Evolutionary conservation across 2,113 vertebrate genomes (phyloP).

Genomic region (Neodon shergylaensis): DNA sequence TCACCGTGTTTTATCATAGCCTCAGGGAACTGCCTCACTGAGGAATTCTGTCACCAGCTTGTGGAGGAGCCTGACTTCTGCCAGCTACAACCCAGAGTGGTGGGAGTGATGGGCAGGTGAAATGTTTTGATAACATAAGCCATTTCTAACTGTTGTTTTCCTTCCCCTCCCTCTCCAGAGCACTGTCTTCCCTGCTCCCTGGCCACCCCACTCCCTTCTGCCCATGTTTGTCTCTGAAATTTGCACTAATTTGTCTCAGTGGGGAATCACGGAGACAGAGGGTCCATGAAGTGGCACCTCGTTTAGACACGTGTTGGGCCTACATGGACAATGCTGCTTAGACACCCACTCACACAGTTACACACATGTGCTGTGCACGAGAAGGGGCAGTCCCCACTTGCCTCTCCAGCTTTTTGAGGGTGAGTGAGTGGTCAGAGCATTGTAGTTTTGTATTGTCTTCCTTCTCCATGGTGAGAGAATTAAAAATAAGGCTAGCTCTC

Average conservation of each 20-base stretch:
- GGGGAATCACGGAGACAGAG: background rate
- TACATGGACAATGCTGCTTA: background rate
- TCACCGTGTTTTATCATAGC: background rate
- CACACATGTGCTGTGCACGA: background rate
- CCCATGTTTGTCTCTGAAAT: background rate
- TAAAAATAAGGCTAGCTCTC: background rate
- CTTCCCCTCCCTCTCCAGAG: background rate
- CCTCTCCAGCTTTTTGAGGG: background rate
- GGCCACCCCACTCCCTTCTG: background rate
- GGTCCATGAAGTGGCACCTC: background rate
- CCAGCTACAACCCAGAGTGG: background rate
- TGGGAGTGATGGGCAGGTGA: background rate
- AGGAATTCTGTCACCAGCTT: background rate
- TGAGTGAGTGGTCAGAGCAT: background rate
- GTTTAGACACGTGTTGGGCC: background rate
- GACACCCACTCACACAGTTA: background rate
- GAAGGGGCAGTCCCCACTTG: background rate
- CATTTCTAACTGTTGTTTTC: background rate
- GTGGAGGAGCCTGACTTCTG: background rate
- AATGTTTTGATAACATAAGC: background rate
- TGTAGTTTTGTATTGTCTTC: background rate
- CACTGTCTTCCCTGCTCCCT: background rate
- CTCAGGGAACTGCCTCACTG: background rate
- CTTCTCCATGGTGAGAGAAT: background rate
- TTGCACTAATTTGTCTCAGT: background rate